Conservation (phyloP, 2,113 vertebrate species). For the Thalassoma bifasciatum region DNA sequence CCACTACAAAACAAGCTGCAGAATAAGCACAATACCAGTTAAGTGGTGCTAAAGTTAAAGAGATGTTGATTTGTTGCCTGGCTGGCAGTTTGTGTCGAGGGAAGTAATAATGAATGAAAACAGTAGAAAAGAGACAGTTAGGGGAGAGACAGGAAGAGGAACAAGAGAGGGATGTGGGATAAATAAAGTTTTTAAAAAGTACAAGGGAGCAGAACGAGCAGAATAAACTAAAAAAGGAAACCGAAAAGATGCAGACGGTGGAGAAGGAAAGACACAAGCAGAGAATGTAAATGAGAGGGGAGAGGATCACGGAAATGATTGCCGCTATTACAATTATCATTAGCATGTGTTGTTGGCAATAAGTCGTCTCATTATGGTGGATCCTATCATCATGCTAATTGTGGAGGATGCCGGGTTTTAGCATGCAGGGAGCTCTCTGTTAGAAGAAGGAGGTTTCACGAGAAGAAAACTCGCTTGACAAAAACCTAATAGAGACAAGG, state of each 20-base stretch:
- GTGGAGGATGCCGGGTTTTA: slow-evolving; percentile 72
- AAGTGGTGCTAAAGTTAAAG: slow-evolving; percentile 80
- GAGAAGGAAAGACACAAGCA: slow-evolving; percentile 55
- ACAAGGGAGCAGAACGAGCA: slow-evolving; percentile 30
- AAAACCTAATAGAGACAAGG: slow-evolving; percentile 37
- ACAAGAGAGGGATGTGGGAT: slow-evolving; percentile 12
- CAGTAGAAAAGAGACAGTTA: slow-evolving; percentile 56
- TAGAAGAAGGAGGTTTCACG: slow-evolving; percentile 22
- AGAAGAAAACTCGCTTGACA: slow-evolving; percentile 24
- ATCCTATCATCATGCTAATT: slow-evolving; percentile 76
- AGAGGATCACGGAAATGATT: slow-evolving; percentile 72
- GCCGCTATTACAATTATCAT: slow-evolving; percentile 78
- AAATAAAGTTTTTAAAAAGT: slow-evolving; percentile 32
- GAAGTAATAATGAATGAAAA: slow-evolving; percentile 76
- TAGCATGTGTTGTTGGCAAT: slow-evolving; percentile 76
- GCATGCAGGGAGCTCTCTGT: slow-evolving; percentile 62
- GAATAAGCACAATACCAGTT: slow-evolving; percentile 78
- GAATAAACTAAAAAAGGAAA: slow-evolving; percentile 37
- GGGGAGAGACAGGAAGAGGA: slow-evolving; percentile 11
- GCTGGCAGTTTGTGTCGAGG: slow-evolving; percentile 67
- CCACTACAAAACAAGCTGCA: slow-evolving; percentile 76
- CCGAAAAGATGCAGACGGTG: slow-evolving; percentile 25
- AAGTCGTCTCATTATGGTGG: slow-evolving; percentile 72
- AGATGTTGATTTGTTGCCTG: slow-evolving; percentile 79
- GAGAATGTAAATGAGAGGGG: slow-evolving; percentile 72